Conservation (phyloP, 1,140 invertebrate genomes). For the Drosophila melanica region DNA sequence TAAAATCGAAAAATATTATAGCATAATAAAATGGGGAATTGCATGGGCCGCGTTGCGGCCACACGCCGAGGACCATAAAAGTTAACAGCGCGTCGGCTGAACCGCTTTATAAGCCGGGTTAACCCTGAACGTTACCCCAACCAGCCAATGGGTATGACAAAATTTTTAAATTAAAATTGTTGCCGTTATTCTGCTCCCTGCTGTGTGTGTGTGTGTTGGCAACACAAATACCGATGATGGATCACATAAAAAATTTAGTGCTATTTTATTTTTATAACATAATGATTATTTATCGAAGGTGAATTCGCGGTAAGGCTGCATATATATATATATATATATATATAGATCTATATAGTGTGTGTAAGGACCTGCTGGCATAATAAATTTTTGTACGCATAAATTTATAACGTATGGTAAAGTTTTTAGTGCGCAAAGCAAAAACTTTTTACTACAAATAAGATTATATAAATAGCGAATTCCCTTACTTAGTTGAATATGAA, state of each 20-base stretch:
- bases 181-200: constrained; percentile 1
- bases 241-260: constrained; percentile 80
- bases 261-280: constrained; percentile 67
- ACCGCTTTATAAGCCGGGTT: constrained; percentile 63
- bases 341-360: constrained; percentile 14
- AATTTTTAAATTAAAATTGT: constrained; percentile 80
- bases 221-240: constrained; percentile 71
- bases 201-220: constrained; percentile 11
- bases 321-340: constrained; percentile 8
- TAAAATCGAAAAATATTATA: constrained; percentile 81
- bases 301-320: neutral
- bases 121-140: constrained; percentile 23
- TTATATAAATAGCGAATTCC: neutral
- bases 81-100: constrained; percentile 69
- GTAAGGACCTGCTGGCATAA: neutral
- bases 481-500: neutral
- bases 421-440: neutral
- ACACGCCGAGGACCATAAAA: constrained; percentile 59
- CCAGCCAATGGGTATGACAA: constrained; percentile 67
- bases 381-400: constrained; percentile 1
- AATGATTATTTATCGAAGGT: constrained; percentile 58
- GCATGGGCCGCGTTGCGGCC: constrained; percentile 21
- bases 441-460: neutral
- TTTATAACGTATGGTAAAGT: neutral
- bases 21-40: constrained; percentile 71